Conservation (phyloP, 2,888 invertebrate genomes). For the Megalurothrips usitatus region DNA sequence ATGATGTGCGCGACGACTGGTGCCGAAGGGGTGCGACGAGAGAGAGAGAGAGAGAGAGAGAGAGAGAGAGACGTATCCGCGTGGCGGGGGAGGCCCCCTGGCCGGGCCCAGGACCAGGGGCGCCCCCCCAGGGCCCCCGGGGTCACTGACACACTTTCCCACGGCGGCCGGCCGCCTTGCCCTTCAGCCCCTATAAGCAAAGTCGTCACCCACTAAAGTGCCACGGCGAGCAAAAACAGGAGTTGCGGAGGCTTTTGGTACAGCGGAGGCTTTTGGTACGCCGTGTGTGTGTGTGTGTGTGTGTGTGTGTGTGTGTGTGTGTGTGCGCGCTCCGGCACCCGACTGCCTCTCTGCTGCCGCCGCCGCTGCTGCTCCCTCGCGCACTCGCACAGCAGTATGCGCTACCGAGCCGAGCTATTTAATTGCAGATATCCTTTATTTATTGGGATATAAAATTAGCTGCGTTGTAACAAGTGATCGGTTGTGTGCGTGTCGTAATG, state of each 20-base stretch:
- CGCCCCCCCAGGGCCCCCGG: no score
- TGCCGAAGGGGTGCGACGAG: neutral
- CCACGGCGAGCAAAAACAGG: no score
- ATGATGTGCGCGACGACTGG: neutral
- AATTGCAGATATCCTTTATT: slow-evolving; percentile 25
- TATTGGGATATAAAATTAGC: slow-evolving; percentile 25
- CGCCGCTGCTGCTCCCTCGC: slow-evolving; percentile 29
- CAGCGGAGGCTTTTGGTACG: no score
- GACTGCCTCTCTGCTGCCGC: slow-evolving; percentile 32
- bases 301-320: slow-evolving; percentile 25
- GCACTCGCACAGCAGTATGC: slow-evolving; percentile 32
- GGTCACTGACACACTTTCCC: neutral
- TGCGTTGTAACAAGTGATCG: slow-evolving; percentile 22
- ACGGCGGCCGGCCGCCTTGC: neutral
- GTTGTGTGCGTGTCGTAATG: neutral
- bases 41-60: neutral
- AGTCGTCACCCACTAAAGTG: no score
- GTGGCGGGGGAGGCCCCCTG: no score
- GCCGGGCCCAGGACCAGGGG: no score
- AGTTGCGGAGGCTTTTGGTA: no score
- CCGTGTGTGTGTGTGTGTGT: slow-evolving; percentile 2
- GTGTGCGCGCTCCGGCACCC: neutral
- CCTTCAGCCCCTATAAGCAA: neutral
- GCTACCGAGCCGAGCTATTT: slow-evolving; percentile 13
- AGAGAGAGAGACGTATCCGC: no score